These are phyloP conservation scores for Anguilla anguilla DNA, from an alignment of 2,797 vertebrate species.

Conservation along the genomic window DNA sequence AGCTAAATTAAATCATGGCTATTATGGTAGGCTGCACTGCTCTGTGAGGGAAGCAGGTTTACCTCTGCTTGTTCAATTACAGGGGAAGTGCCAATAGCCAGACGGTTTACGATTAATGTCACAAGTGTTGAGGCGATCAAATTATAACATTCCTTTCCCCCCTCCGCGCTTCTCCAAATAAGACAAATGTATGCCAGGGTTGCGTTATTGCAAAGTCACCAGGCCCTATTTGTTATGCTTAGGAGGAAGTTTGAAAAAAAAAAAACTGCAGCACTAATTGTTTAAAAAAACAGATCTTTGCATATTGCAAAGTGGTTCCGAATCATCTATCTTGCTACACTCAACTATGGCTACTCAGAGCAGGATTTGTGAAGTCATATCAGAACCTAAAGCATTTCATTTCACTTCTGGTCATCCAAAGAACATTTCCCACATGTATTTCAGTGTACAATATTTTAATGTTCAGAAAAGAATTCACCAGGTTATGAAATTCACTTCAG, in stretches of 20 bases:
- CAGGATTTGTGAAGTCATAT: not conserved
- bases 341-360: not conserved
- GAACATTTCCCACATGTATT: not conserved
- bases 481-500: not conserved
- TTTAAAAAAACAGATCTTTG: not conserved
- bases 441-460: not conserved
- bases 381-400: not conserved
- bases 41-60: conserved; percentile 77
- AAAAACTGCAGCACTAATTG: conserved; percentile 19
- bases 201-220: conserved; percentile 37
- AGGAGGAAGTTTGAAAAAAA: conserved; percentile 2
- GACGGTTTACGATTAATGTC: conserved; percentile 80
- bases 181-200: conserved; percentile 40
- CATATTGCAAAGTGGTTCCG: conserved; percentile 11
- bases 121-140: conserved; percentile 66
- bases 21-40: conserved; percentile 83
- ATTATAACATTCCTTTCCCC: conserved; percentile 51
- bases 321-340: conserved; percentile 14
- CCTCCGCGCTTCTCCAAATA: conserved; percentile 43
- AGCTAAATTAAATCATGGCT: conserved; percentile 99
- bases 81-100: conserved; percentile 77
- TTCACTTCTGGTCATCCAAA: not conserved
- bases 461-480: not conserved
- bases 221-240: conserved; percentile 38
- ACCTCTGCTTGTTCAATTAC: conserved; percentile 91